Conservation (phyloP, 2,797 vertebrate genomes). For the Channallabes apus region DNA sequence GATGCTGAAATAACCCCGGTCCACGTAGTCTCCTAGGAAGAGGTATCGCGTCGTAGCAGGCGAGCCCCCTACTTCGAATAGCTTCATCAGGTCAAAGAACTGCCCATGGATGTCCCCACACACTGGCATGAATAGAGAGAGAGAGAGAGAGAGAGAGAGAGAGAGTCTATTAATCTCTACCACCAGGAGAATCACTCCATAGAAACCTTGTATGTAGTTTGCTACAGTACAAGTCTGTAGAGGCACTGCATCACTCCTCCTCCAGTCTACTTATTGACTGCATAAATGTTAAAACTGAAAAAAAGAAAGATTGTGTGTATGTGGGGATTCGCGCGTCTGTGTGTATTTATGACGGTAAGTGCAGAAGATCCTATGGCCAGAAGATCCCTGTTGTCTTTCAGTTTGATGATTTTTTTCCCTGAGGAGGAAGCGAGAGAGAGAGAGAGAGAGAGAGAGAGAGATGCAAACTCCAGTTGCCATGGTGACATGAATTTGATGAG, state of each 20-base stretch:
- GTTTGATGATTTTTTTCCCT: constrained; percentile 50
- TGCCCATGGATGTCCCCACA: constrained; percentile 84
- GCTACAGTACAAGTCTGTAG: background rate
- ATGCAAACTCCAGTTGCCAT: constrained; percentile 65
- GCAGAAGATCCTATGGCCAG: constrained; percentile 33
- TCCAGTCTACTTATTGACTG: constrained; percentile 8
- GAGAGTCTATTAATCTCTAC: constrained; percentile 8
- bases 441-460: constrained; percentile 38
- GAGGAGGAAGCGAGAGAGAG: constrained; percentile 11
- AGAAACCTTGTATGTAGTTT: background rate
- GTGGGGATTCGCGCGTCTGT: background rate
- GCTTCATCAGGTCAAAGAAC: constrained; percentile 85
- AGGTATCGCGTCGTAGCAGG: constrained; percentile 83
- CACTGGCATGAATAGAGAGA: constrained; percentile 61
- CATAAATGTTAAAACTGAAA: constrained; percentile 15
- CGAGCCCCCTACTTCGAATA: constrained; percentile 84
- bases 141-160: constrained; percentile 18
- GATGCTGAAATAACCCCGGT: constrained; percentile 86
- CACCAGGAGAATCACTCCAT: background rate
- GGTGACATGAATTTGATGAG: constrained; percentile 62
- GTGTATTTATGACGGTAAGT: constrained; percentile 17
- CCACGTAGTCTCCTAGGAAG: constrained; percentile 83
- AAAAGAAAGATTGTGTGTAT: background rate
- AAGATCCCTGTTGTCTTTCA: constrained; percentile 47
- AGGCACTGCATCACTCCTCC: constrained; percentile 9